Evolutionary conservation across 1,140 invertebrate species (phyloP).

Genomic region (Riptortus pedestris): DNA sequence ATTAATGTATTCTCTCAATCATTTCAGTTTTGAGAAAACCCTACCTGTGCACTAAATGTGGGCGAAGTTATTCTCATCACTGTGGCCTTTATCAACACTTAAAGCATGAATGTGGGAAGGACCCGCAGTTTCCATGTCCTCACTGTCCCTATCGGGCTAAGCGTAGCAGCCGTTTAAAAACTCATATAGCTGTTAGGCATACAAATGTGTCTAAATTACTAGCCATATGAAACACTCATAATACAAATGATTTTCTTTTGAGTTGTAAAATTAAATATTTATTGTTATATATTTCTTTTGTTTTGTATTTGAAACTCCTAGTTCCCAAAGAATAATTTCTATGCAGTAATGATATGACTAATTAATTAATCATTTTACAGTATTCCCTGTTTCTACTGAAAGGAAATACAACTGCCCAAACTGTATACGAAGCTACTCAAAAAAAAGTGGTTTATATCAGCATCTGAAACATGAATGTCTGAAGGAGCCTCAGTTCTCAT

Average conservation of each 20-base stretch:
- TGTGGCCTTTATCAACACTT: conserved; percentile 24
- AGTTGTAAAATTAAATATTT: no score
- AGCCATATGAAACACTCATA: no score
- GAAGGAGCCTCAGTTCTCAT: conserved; percentile 37
- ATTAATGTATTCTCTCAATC: neutral
- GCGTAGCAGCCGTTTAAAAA: neutral
- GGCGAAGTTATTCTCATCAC: conserved; percentile 6
- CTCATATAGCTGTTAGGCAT: no score
- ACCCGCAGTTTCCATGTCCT: neutral
- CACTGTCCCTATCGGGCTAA: neutral
- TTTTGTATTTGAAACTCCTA: no score
- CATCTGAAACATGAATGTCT: conserved; percentile 31
- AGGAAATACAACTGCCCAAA: no score
- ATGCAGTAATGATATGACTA: no score
- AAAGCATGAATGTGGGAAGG: neutral
- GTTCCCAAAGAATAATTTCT: no score
- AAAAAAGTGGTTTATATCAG: neutral
- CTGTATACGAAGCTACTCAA: neutral
- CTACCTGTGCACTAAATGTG: neutral
- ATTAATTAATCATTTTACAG: no score
- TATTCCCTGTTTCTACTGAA: no score
- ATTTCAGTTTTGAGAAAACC: neutral
- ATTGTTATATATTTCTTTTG: no score
- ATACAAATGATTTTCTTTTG: no score
- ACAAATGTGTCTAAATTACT: no score